Percentiles rank a stretch among this genome's conserved stretches.
Evolutionary conservation across 1,140 invertebrate genomes (phyloP).

Genomic region (Cotesia glomerata): DNA sequence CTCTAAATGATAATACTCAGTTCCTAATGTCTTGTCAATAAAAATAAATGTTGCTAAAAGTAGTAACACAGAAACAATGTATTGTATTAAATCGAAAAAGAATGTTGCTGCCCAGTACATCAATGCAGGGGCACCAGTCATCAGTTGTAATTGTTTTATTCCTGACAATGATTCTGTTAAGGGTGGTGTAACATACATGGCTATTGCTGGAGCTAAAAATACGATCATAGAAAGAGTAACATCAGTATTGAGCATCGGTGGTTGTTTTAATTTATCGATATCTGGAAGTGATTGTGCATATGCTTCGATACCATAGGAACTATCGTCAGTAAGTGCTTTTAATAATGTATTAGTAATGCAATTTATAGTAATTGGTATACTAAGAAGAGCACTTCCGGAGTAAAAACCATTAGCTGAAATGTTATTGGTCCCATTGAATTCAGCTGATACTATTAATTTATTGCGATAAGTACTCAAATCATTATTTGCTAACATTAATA

Average conservation of each 20-base stretch:
- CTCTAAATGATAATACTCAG: conserved; percentile 22
- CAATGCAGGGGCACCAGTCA: conserved; percentile 66
- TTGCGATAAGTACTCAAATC: conserved; percentile 51
- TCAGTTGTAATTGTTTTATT: conserved; percentile 69
- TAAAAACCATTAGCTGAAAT: conserved; percentile 49
- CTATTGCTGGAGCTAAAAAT: conserved; percentile 31
- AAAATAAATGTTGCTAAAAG: conserved; percentile 23
- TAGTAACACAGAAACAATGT: conserved; percentile 25
- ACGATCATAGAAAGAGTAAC: conserved; percentile 21
- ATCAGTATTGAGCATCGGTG: not conserved
- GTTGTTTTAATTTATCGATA: not conserved
- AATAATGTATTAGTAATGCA: conserved; percentile 51
- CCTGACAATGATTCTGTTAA: conserved; percentile 51
- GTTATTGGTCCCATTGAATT: conserved; percentile 47
- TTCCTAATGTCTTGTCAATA: conserved; percentile 22
- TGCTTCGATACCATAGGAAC: conserved; percentile 46
- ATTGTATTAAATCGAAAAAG: conserved; percentile 59
- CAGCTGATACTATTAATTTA: conserved; percentile 49
- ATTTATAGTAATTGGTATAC: conserved; percentile 55
- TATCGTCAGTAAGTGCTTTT: conserved; percentile 40
- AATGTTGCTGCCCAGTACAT: conserved; percentile 66
- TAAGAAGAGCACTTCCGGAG: conserved; percentile 50
- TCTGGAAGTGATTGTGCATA: conserved; percentile 49
- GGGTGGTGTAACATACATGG: conserved; percentile 59
- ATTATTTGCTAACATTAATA: conserved; percentile 39